Percentiles rank a stretch among this genome's conserved stretches.
These are phyloP conservation scores for Machimus atricapillus DNA, from an alignment of 2,888 invertebrate species.

Conservation along the genomic window DNA sequence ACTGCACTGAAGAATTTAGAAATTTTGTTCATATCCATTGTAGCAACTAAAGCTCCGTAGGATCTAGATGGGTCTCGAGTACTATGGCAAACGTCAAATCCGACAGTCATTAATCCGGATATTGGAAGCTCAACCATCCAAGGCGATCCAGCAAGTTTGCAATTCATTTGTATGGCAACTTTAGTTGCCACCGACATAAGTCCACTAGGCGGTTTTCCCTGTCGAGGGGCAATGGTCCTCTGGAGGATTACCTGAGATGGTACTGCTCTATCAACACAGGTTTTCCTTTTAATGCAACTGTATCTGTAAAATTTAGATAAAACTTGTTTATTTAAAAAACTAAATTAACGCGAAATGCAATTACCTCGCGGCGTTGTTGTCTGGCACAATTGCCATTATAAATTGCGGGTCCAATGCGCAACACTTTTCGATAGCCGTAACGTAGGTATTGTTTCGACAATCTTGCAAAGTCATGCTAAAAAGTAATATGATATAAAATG, in stretches of 20 bases:
- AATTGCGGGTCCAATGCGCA: conserved; percentile 68
- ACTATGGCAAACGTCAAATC: conserved; percentile 91
- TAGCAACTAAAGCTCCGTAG: conserved; percentile 82
- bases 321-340: neutral
- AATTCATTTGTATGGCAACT: conserved; percentile 90
- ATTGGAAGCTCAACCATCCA: conserved; percentile 80
- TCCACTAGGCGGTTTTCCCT: conserved; percentile 55
- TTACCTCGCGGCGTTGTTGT: conserved; percentile 72
- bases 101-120: conserved; percentile 77
- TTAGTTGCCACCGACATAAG: conserved; percentile 87
- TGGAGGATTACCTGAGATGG: conserved; percentile 70
- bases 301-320: conserved; percentile 65
- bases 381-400: conserved; percentile 72
- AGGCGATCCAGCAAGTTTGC: conserved; percentile 90
- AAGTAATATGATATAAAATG: neutral
- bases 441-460: conserved; percentile 69
- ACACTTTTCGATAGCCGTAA: conserved; percentile 67
- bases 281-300: conserved; percentile 86
- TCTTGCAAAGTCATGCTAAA: conserved; percentile 63
- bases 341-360: neutral
- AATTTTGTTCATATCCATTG: conserved; percentile 66
- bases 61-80: conserved; percentile 70
- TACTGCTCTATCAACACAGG: conserved; percentile 76
- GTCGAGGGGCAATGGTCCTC: conserved; percentile 60
- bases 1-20: conserved; percentile 78